Percentiles rank a stretch among this genome's conserved stretches.
phyloP scores from a whole-genome alignment of 2,113 vertebrate species.

The Sclerurus mexicanus region DNA sequence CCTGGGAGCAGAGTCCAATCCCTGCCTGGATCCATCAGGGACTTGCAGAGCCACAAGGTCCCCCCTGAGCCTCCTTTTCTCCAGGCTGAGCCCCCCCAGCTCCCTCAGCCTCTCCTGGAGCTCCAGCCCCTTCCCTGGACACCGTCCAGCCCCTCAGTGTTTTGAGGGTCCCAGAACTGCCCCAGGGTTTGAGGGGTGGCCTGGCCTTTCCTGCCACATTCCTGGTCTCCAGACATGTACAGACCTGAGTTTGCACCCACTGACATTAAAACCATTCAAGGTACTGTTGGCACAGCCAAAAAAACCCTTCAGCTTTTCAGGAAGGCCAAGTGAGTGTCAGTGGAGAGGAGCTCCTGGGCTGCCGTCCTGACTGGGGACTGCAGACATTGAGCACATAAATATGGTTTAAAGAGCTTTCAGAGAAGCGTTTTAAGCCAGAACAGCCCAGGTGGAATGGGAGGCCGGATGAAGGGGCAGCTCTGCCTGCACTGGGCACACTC shows the following conservation, averaged over 20 bases:
- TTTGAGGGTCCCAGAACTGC: not conserved
- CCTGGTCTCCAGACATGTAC: rapidly evolving
- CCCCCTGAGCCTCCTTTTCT: not conserved
- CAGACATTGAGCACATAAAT: not conserved
- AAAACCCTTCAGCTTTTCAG: not conserved
- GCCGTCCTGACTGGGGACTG: not conserved
- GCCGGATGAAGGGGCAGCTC: not conserved
- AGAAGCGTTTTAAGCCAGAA: not conserved
- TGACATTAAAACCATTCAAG: not conserved
- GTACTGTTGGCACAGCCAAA: not conserved
- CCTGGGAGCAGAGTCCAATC: not conserved
- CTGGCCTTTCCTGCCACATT: not conserved
- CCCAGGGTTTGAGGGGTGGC: not conserved
- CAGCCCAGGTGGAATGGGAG: not conserved
- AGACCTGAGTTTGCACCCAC: not conserved
- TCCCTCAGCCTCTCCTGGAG: not conserved
- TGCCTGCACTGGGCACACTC: not conserved
- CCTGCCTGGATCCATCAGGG: not conserved
- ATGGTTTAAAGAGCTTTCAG: not conserved
- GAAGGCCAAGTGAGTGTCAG: not conserved
- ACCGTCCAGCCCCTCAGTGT: rapidly evolving
- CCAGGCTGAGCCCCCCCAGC: not conserved
- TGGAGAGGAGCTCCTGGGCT: not conserved
- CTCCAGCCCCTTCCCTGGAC: not conserved
- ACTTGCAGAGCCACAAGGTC: not conserved